Evolutionary conservation across 53 echinoderm and acorn worm genomes (phyloP), one percentile per base, ranked within the genome.

Genomic region (Holothuria scabra): DNA sequence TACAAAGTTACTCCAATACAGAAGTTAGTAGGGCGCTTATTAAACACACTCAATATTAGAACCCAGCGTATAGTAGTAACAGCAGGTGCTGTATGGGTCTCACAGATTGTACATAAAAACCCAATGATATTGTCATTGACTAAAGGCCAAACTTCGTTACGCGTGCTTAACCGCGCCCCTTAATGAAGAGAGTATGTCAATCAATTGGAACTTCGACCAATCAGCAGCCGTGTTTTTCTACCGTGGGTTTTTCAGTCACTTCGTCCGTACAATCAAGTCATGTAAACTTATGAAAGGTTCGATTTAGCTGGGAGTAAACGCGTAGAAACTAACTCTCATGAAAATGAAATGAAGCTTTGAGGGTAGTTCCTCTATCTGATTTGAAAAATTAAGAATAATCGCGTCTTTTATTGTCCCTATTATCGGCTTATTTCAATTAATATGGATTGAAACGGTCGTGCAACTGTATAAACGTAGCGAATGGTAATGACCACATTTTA

Each of bases 111-210:
- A 78, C 78, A 78, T 78, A 78, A 78, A 78, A 78, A 58, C 20
- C 32, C 78, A 78, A 78, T 78, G 78, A 58, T 78, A 78, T 29
- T 52, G 78, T 56, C 56, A 78, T 78, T 78, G 78, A 78, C 78
- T 78, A 57, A 58, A 78, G 58, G 78, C 78, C 31, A 78, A 78
- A 78, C 78, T 78, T 78, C 31, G 78, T 78, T 78, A 78, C 78
- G 78, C 78, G 78, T 78, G 78, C 28, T 78, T 56, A 57, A 78
- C 78, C 78, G 58, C 78, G 78, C 78, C 78, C 78, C 78, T 78
- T 57, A 56, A 57, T 78, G 58, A 78, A 56, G 29, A 31, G 21
- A 78, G 52, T 78, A 78, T 58, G 78, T 21, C 78, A 78, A 78
- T 78, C 78, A 78, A 26, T 57, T 32, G 30, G 28, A 78, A 31